A percentile compares a stretch with the other conserved stretches of the same genome.
phyloP scores from a whole-genome alignment of 2,113 vertebrate genomes.

The Phodopus roborovskii region DNA sequence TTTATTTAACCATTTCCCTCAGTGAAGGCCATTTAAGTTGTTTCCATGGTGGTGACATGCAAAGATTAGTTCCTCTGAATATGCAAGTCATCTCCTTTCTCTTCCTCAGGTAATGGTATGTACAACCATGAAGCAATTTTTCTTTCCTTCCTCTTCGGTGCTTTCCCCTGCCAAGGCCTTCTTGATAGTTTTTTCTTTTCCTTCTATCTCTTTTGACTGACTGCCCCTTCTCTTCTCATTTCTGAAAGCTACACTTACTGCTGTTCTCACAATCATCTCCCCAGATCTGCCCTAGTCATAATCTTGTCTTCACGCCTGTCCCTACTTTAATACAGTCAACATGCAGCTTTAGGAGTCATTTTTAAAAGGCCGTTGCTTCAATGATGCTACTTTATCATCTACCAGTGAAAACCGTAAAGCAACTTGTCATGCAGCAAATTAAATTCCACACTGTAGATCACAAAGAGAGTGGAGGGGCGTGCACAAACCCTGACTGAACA shows the following conservation, averaged over 20 bases:
- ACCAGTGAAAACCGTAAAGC: background rate
- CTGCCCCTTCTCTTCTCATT: background rate
- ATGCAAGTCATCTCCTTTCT: background rate
- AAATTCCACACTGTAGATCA: background rate
- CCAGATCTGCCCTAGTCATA: background rate
- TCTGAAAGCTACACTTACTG: background rate
- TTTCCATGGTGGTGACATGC: conserved; percentile 10
- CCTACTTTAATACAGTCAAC: background rate
- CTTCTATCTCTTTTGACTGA: background rate
- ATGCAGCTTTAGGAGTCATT: conserved; percentile 1
- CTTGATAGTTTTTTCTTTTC: background rate
- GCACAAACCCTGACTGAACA: background rate
- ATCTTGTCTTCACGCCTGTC: background rate
- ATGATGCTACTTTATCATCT: conserved; percentile 15
- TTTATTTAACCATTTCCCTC: background rate
- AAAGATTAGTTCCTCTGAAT: background rate
- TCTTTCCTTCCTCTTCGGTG: background rate
- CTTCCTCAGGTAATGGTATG: background rate
- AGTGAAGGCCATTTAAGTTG: conserved; percentile 2
- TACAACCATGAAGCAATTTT: background rate
- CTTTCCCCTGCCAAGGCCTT: conserved; percentile 1
- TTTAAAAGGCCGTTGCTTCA: conserved; percentile 45
- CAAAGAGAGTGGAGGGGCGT: background rate
- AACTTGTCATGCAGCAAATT: background rate
- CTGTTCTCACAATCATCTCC: background rate